Evolutionary conservation across 2,888 invertebrate genomes (phyloP).

Genomic region (Eugnorisma glareosa): DNA sequence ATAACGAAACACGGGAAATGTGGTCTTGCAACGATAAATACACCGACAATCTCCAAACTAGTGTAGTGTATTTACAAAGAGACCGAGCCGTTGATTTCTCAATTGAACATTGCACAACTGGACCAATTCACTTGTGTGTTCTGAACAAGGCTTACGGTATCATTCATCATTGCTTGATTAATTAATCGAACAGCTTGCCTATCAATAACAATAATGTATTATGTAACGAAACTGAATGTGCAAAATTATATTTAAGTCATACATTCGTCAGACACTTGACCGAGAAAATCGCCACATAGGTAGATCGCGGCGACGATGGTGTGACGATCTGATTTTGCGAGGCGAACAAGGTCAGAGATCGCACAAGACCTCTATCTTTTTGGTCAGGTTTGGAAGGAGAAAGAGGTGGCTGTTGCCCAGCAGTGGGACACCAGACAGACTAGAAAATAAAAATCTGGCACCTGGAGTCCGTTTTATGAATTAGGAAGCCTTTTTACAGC

Average conservation of each 20-base stretch:
- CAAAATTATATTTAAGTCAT: not conserved
- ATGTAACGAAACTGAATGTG: not conserved
- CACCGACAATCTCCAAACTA: not conserved
- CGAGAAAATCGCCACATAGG: too few species aligned
- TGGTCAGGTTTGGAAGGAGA: too few species aligned
- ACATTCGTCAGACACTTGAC: too few species aligned
- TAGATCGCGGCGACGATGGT: too few species aligned
- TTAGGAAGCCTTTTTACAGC: too few species aligned
- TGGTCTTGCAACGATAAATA: not conserved
- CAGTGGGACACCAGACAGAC: too few species aligned
- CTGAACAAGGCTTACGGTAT: constrained; percentile 9
- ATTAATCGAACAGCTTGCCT: not conserved
- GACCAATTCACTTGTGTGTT: not conserved
- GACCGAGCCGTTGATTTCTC: constrained; percentile 20
- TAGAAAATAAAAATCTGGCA: too few species aligned
- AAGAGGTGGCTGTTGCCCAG: too few species aligned
- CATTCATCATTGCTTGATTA: constrained; percentile 6
- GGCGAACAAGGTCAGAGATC: too few species aligned
- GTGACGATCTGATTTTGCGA: too few species aligned
- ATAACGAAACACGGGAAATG: not conserved
- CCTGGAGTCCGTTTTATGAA: too few species aligned
- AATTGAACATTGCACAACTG: constrained; percentile 30
- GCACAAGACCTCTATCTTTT: too few species aligned
- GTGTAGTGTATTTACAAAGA: not conserved
- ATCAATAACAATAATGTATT: not conserved